Evolutionary conservation across 2,113 vertebrate species (phyloP).

Genomic region (Callorhinus ursinus): DNA sequence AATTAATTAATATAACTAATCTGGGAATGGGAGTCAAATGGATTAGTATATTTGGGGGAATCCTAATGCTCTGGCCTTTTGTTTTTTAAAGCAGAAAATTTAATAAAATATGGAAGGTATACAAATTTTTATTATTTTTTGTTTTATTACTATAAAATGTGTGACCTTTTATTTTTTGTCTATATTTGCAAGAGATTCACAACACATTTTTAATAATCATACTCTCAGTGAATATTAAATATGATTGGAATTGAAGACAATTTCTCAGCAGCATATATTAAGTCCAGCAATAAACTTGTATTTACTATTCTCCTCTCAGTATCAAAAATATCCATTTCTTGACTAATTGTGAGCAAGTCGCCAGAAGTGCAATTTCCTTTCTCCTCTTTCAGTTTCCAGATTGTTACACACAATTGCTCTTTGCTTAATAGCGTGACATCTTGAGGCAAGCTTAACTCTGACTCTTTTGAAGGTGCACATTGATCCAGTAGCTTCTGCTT

Average conservation of each 20-base stretch:
- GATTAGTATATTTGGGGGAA: background rate
- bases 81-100: background rate
- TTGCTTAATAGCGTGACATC: conserved; percentile 61
- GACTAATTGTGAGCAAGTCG: background rate
- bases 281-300: background rate
- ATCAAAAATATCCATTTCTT: background rate
- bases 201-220: background rate
- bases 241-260: background rate
- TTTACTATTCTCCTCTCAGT: background rate
- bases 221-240: background rate
- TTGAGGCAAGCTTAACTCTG: conserved; percentile 59
- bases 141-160: background rate
- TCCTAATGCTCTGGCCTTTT: background rate
- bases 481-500: conserved; percentile 58
- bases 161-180: background rate
- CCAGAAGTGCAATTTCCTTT: conserved; percentile 49
- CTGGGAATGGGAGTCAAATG: background rate
- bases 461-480: conserved; percentile 45
- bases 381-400: conserved; percentile 55
- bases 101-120: background rate
- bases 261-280: background rate
- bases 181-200: background rate
- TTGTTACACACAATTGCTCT: conserved; percentile 56
- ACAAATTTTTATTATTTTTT: background rate
- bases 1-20: background rate